Evolutionary conservation across 2,113 vertebrate genomes (phyloP), one percentile per base, ranked within the genome.

Genomic region (Pelusios castaneus): DNA sequence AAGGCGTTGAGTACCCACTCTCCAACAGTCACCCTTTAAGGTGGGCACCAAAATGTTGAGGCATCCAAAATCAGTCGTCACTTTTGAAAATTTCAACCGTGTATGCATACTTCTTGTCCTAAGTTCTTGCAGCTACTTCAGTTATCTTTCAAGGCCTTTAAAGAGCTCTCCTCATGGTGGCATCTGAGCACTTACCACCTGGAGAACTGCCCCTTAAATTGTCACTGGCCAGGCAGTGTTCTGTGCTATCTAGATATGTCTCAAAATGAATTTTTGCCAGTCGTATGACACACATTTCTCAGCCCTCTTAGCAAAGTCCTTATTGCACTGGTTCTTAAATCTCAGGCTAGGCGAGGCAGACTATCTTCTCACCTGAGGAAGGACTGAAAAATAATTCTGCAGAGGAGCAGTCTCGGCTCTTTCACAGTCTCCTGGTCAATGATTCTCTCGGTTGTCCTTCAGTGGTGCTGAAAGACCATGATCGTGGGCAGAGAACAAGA

Each of bases 381-480:
- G 31, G 7, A 27, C 5, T 67, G 0, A 21, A 58, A 25, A 8
- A 25, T 29, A 34, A 16, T 41, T 34, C 77, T 5, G 19, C 52
- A 24, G 70, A 41, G 38, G 70, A 41, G 21, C 70, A 73, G 22
- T 21, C 14, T 63, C 31, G 25, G 55, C 73, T 89, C 29, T 84
- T 83, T 70, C 76, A 52, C 49, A 75, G 47, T 63, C 14, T n/a
- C 80, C 85, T 10, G 19, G 76, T 41, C 84, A 3, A 0, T 22
- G n/a, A 4, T 81, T 79, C 83, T n/a, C 77, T 81, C 10, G 2
- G 4, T 47, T 90, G 34, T 27, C 43, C 82, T 52, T 75, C 17
- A 27, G 52, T 38, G 47, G 9, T 87, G 58, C 54, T 41, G 41
- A 77, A 51, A 45, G 0, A 0, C 34, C 25, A 7, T 1, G 1